Evolutionary conservation across 2,888 invertebrate genomes (phyloP), one percentile per base, ranked within the genome.

Genomic region (Tetragonula carbonaria): DNA sequence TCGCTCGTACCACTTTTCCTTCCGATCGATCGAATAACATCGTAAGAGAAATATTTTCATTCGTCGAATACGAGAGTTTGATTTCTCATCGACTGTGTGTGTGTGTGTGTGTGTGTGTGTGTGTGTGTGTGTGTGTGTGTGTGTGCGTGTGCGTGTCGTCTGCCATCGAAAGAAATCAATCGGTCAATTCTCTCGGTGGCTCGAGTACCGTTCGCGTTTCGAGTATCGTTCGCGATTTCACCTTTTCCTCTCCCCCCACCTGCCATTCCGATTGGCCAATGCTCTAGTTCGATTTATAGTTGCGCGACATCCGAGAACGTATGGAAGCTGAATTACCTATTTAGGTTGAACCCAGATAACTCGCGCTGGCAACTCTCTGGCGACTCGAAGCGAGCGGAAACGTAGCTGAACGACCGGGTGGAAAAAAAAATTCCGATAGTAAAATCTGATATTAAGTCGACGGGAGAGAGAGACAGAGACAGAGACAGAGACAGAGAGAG

Each of bases 311-410:
- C 57, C 66, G 63, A 70, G 55, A 72, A 21, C 50, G 45, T 77
- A 74, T 76, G 33, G 78, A 80, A 77, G 80, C 82, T 74, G 80
- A 82, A 88, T 88, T 86, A 71, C 74, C 81, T 80, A 78, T 78
- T 82, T 73, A 74, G 80, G 76, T 68, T 53, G 53, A 75, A 77
- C 66, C 74, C 70, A 82, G 84, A 85, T 85, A 85, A 8, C 45
- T 45, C 8, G 45, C 81, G 38, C 21, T 75, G 72, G 78, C 66
- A 74, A 57, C 71, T 21, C 68, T 11, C 53, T 38, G 8, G 38
- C 38, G 51, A 4, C 21, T 78, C 68, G 76, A 63, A 73, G 14
- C 33, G 28, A 38, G 23, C 68, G 23, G 50, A 72, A 28, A 71
- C 59, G 57, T 51, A 53, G 28, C 81, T 67, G 6, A 55, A 62